Evolutionary conservation across 2,113 vertebrate genomes (phyloP), one percentile per base, ranked within the genome.

Genomic region (Pteronura brasiliensis): DNA sequence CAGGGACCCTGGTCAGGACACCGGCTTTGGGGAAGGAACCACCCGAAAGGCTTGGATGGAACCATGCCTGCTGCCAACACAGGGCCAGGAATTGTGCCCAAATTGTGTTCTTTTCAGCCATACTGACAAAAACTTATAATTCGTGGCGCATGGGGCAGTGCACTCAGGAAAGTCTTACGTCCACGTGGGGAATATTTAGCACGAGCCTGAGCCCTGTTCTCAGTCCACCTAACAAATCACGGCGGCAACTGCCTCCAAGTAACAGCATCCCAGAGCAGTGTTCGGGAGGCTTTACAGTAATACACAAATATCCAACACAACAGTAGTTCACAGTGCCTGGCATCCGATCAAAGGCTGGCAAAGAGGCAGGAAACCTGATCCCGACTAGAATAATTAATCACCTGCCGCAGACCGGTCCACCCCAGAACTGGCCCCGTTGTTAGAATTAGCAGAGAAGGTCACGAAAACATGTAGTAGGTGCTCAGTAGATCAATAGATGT

Each of bases 231-330:
- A 36, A 39, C 49, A 49, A 31, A 81, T 47, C 44, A 36, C 47
- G 20, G 86, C 34, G 65, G 55, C 23, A 34, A 96, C 61, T 25
- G 20, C 36, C 71, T 95, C 81, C 42, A 79, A 83, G n/a, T 44
- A 74, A 87, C 23, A 65, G 36, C 55, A 63, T 72, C 11, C 47
- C 20, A n/a, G 14, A 18, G 21, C 42, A n/a, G 42, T 57, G 36
- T 25, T 65, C 44, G 36, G 81, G 81, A 63, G n/a, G 79, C 49
- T 71, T n/a, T 31, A 65, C 4, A 36, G 39, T 44, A 14, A 59
- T 47, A 42, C 25, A 80, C 34, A 79, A 57, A 23, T 36, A 63
- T 42, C 27, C 36, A 11, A 36, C 44, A 61, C 23, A 36, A 23
- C 31, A 86, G 65, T 25, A 63, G 65, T 4, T 57, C 52, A 55